Evolutionary conservation across 1,140 invertebrate genomes (phyloP).

Genomic region (Planococcus citri): DNA sequence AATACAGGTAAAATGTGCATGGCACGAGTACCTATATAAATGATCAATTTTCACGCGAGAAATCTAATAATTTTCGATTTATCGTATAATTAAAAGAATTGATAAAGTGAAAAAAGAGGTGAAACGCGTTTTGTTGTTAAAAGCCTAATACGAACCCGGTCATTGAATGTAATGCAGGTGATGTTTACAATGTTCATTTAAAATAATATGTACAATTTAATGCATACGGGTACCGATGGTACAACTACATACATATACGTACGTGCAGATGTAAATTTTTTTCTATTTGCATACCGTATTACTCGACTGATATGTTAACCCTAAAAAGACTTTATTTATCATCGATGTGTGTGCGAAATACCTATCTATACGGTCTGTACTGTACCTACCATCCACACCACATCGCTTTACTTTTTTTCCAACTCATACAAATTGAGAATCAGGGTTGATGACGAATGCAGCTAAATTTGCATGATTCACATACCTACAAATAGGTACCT

Average conservation of each 20-base stretch:
- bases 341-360: neutral
- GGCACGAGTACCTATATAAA: too few relatives aligned
- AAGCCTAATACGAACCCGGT: conserved; percentile 4
- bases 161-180: conserved; percentile 6
- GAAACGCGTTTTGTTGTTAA: neutral
- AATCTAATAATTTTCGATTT: neutral
- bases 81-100: neutral
- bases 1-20: neutral
- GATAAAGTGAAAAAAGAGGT: neutral
- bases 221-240: neutral
- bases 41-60: neutral
- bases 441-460: too few relatives aligned
- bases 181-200: conserved; percentile 3
- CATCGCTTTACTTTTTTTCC: too few relatives aligned
- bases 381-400: too few relatives aligned
- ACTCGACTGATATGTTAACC: neutral
- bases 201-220: conserved; percentile 1
- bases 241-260: too few relatives aligned
- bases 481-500: too few relatives aligned
- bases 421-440: too few relatives aligned
- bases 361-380: too few relatives aligned
- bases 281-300: conserved; percentile 1
- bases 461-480: too few relatives aligned
- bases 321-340: neutral
- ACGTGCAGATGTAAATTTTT: neutral